Evolutionary conservation across 1,140 invertebrate species (phyloP), one percentile per base, ranked within the genome.

Genomic region (Caligus rogercresseyi): DNA sequence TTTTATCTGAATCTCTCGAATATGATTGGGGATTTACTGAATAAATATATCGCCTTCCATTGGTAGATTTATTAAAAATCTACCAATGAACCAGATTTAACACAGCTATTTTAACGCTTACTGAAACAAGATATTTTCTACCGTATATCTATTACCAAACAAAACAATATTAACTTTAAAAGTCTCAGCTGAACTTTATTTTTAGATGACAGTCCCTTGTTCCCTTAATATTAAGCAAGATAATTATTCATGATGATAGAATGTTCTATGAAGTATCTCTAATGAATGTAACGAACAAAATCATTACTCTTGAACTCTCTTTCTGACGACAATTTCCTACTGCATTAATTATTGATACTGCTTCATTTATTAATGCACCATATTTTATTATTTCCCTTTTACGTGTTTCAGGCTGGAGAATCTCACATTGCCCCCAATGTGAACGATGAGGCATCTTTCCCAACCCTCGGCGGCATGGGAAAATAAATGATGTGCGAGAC

Each of bases 391-490:
- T 20, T 20, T 2, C 11, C 52, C 2, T 53, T 1, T 53, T 51
- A 54, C 66, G 67, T 52, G 23, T 53, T 51, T 56, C 66, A 67
- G 54, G 65, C 67, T 19, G 67, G 68, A 31, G 55, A 67, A 31
- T 67, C 67, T 25, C 79, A 81, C 67, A 75, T 81, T 66, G 89
- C 89, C 70, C 91, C 91, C 19, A 91, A 90, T 74, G 87, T 95
- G 57, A 88, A 93, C 72, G 89, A 95, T 76, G 89, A 89, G 77
- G 83, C 86, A 71, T 89, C 92, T 76, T 94, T 95, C 76, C 91
- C 91, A 66, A 89, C 87, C 69, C 78, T 92, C 71, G 72, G 84
- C 85, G 72, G 87, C 84, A 68, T 18, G 20, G 1, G 26, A 60
- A 21, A 60, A 60, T 18, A 60, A 60, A 56, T 21, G 20, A 56